Conservation (phyloP, 2,113 vertebrate species). For the Lepus europaeus region DNA sequence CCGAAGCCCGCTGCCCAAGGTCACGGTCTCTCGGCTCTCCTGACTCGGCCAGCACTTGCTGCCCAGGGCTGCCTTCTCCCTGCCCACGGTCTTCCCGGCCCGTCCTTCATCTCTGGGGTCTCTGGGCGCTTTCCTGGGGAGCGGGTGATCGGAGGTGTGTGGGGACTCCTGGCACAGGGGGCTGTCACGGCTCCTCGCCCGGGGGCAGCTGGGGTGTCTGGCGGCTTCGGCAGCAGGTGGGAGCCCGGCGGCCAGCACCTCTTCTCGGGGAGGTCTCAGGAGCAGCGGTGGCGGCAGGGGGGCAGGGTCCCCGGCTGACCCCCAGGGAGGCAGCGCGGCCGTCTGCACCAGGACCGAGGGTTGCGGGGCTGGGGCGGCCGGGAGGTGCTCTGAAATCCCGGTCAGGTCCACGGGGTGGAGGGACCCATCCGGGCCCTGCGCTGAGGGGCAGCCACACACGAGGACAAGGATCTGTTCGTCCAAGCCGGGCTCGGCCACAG, state of each 20-base stretch:
- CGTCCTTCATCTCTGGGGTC: conserved; percentile 41
- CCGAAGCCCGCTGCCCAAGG: fast-evolving
- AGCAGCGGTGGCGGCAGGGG: not conserved
- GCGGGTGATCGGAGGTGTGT: not conserved
- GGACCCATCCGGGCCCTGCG: not conserved
- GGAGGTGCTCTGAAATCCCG: not conserved
- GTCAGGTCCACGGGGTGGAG: not conserved
- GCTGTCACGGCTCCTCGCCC: not conserved
- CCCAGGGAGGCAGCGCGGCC: not conserved
- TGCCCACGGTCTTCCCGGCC: not conserved
- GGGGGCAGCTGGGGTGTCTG: conserved; percentile 49
- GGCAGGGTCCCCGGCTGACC: not conserved
- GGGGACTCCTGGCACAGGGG: not conserved
- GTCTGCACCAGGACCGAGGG: not conserved
- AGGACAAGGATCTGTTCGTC: conserved; percentile 26
- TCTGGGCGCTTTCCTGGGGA: conserved; percentile 66
- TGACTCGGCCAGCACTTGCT: fast-evolving
- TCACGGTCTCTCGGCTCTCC: fast-evolving
- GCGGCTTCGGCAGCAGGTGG: not conserved
- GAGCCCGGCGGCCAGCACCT: not conserved
- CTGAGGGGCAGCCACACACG: conserved; percentile 10
- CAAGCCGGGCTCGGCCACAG: not conserved
- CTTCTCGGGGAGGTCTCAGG: not conserved
- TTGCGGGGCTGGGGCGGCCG: not conserved
- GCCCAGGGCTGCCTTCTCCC: not conserved